Evolutionary conservation across 2,797 vertebrate species (phyloP).

Genomic region (Platalea minor): DNA sequence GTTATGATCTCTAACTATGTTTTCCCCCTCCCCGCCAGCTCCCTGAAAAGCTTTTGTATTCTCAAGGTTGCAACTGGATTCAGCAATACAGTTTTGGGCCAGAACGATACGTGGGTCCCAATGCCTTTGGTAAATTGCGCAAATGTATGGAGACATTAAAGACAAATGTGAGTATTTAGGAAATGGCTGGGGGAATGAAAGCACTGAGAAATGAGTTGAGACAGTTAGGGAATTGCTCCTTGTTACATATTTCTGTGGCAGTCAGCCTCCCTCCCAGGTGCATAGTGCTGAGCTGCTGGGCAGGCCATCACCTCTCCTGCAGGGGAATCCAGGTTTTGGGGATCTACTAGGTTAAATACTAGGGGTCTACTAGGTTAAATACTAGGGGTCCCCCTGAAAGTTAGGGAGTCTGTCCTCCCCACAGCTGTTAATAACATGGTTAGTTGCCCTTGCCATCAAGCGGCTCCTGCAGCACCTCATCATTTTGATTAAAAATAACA

Average conservation of each 20-base stretch:
- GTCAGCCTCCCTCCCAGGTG: background rate
- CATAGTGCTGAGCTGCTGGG: background rate
- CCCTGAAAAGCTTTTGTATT: slow-evolving; percentile 82
- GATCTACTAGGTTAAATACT: background rate
- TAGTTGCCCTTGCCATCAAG: background rate
- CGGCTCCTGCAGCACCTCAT: background rate
- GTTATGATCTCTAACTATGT: background rate
- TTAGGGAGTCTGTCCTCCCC: background rate
- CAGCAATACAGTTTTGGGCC: slow-evolving; percentile 83
- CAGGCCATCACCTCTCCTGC: background rate
- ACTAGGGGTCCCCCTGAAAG: background rate
- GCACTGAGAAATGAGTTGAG: background rate
- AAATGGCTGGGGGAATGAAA: background rate
- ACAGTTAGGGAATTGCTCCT: background rate
- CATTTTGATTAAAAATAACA: background rate
- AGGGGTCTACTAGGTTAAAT: background rate
- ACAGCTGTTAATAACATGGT: background rate
- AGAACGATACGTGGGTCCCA: slow-evolving; percentile 80
- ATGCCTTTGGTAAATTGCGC: slow-evolving; percentile 79
- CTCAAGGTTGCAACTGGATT: slow-evolving; percentile 85
- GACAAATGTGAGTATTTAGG: slow-evolving; percentile 68
- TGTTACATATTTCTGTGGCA: background rate
- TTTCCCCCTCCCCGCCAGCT: slow-evolving; percentile 64
- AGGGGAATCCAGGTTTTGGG: background rate
- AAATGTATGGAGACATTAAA: slow-evolving; percentile 78